Percentiles rank a stretch among this genome's conserved stretches.
Evolutionary conservation across 2,888 invertebrate species (phyloP).

Genomic region (Carterocephalus palaemon): DNA sequence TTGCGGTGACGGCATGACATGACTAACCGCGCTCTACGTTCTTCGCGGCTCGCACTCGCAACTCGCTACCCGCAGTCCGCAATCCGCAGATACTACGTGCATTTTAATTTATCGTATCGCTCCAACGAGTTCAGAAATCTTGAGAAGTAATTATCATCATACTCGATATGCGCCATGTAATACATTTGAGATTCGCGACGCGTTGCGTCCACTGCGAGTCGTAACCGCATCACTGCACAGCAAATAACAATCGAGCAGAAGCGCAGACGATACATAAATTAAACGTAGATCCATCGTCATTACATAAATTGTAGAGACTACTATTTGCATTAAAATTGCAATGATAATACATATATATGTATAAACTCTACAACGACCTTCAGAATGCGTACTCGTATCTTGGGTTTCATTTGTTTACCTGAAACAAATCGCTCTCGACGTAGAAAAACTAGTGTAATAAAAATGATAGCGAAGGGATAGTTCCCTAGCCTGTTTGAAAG

Average conservation of each 20-base stretch:
- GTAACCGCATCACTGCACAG: slow-evolving; percentile 10
- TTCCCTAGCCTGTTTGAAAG: no score
- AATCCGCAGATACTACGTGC: slow-evolving; percentile 35
- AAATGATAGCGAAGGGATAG: no score
- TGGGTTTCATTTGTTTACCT: no score
- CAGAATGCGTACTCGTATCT: no score
- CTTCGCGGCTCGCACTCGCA: slow-evolving; percentile 30
- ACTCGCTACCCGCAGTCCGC: slow-evolving; percentile 21
- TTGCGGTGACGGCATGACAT: slow-evolving; percentile 28
- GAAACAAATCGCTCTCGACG: no score
- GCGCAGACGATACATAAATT: slow-evolving; percentile 1
- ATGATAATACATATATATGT: no score
- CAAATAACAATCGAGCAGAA: slow-evolving; percentile 5
- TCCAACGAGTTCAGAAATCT: slow-evolving; percentile 40
- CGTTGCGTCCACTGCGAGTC: slow-evolving; percentile 12
- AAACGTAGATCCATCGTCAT: not conserved
- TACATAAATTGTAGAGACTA: slow-evolving; percentile 6
- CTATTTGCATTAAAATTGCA: not conserved
- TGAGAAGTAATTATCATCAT: slow-evolving; percentile 63
- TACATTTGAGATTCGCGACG: slow-evolving; percentile 13
- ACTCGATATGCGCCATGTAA: slow-evolving; percentile 29
- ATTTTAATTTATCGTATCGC: slow-evolving; percentile 45
- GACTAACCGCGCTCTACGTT: slow-evolving; percentile 29
- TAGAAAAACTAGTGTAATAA: no score
- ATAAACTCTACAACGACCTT: no score